phyloP scores from a whole-genome alignment of 1,140 invertebrate genomes.

The Psilanteris sp. region DNA sequence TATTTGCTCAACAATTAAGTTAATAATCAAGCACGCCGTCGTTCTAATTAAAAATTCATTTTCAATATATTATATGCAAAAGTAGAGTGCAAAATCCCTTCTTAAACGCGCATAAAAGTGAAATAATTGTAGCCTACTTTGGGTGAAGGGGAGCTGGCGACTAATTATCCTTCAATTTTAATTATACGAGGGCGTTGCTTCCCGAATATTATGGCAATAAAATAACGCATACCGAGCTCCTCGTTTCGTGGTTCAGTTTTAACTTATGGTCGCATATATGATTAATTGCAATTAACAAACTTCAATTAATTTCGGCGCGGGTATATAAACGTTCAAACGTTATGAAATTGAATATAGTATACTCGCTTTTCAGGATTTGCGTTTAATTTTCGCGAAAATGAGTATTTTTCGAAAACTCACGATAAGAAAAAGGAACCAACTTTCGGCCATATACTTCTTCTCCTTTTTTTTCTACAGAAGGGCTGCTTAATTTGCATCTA shows the following conservation, averaged over 20 bases:
- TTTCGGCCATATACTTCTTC: too few species aligned
- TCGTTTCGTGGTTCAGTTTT: slow-evolving; percentile 11
- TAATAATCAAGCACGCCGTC: not conserved
- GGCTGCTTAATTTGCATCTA: too few species aligned
- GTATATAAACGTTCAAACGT: slow-evolving; percentile 2
- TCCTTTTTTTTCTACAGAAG: too few species aligned
- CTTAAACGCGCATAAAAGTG: slow-evolving; percentile 46
- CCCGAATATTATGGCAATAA: slow-evolving; percentile 42
- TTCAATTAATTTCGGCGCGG: too few species aligned
- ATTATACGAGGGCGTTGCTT: slow-evolving; percentile 37
- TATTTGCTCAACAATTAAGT: slow-evolving; percentile 10
- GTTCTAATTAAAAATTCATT: slow-evolving; percentile 20
- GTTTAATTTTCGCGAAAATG: slow-evolving; percentile 1
- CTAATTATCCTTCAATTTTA: slow-evolving; percentile 50
- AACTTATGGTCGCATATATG: slow-evolving; percentile 3
- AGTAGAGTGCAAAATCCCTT: slow-evolving; percentile 16
- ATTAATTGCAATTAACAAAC: slow-evolving; percentile 30
- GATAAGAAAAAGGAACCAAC: too few species aligned
- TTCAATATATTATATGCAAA: slow-evolving; percentile 14
- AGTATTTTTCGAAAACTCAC: too few species aligned
- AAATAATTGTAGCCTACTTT: slow-evolving; percentile 40
- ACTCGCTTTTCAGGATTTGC: too few species aligned
- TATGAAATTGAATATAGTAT: too few species aligned
- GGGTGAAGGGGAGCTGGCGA: slow-evolving; percentile 14
- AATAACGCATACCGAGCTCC: slow-evolving; percentile 14